Percentiles rank a stretch among this genome's conserved stretches.
phyloP scores from a whole-genome alignment of 2,888 invertebrate species.

The Aporophyla nigra region DNA sequence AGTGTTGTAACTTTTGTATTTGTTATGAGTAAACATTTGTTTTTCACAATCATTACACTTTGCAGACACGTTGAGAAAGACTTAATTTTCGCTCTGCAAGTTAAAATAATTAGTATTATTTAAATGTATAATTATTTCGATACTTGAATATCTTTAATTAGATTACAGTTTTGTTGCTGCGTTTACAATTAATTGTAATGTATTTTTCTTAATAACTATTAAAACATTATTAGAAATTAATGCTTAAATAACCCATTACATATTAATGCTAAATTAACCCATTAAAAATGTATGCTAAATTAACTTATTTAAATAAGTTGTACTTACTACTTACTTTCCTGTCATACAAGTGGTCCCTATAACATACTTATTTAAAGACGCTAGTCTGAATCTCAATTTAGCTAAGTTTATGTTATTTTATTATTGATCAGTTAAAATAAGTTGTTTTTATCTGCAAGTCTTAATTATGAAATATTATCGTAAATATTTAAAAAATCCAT shows the following conservation, averaged over 20 bases:
- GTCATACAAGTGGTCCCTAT: neutral
- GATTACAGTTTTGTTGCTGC: neutral
- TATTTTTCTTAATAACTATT: neutral
- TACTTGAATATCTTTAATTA: neutral
- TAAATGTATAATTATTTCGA: neutral
- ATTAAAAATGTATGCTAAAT: no score
- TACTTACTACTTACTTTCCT: neutral
- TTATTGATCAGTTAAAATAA: neutral
- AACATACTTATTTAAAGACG: neutral
- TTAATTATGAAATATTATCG: neutral
- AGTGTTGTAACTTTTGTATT: neutral
- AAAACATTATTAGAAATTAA: neutral
- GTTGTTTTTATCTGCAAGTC: neutral
- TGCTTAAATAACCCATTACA: neutral
- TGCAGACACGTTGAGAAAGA: neutral
- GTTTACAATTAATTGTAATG: neutral
- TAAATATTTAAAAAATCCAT: neutral
- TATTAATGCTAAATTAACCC: neutral
- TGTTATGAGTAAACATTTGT: neutral
- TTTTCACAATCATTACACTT: slow-evolving; percentile 4
- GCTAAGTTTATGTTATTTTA: neutral
- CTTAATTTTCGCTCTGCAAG: neutral
- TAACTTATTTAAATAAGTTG: slow-evolving; percentile 4
- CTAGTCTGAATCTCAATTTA: neutral
- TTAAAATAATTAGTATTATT: neutral